Evolutionary conservation across 30 jellyfish, hydroid and myxozoan species (phyloP), one percentile per base, ranked within the genome.

Genomic region (Pelagia noctiluca): DNA sequence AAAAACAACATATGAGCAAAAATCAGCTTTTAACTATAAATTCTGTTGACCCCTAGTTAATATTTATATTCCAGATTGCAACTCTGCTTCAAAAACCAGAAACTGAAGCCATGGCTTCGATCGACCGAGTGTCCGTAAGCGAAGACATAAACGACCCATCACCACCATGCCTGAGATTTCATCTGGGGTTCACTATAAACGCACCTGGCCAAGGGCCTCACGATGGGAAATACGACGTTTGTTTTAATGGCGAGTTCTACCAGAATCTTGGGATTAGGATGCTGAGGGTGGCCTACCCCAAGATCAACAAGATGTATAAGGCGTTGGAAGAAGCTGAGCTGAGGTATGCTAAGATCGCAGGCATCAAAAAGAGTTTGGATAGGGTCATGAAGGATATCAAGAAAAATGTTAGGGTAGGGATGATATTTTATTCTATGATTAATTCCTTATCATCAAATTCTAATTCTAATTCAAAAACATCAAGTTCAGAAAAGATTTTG

Each of bases 201-300:
- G 57, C 67, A 0, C 21, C 11, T 29, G 29, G 23, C 11, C 77
- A 52, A 5, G 24, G 36, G 22, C 10, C 25, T 4, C 64, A 61
- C 54, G 49, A 31, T 13, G 61, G 76, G 26, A 52, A 11, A 31
- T 0, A 50, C 5, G 57, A 23, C 0, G 30, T 76, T 32, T 50
- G 76, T 25, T 76, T 76, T 35, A 76, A 76, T 76, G 87, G 87
- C 3, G 87, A 76, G 75, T 76, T 76, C 66, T 76, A 49, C 23
- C 52, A 52, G 24, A 76, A 54, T 34, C 75, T 76, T 2, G 87
- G 87, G 10, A 23, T 60, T 18, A 38, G 52, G 23, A 60, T 76
- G 13, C 4, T 76, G 46, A 76, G 63, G 38, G 22, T 34, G 23
- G 23, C 62, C 31, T 50, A 49, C 33, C 76, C 87, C 4, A 23